A percentile compares a stretch with the other conserved stretches of the same genome.
These are phyloP conservation scores for Collichthys lucidus DNA, from an alignment of 2,113 vertebrate species.

Conservation along the genomic window DNA sequence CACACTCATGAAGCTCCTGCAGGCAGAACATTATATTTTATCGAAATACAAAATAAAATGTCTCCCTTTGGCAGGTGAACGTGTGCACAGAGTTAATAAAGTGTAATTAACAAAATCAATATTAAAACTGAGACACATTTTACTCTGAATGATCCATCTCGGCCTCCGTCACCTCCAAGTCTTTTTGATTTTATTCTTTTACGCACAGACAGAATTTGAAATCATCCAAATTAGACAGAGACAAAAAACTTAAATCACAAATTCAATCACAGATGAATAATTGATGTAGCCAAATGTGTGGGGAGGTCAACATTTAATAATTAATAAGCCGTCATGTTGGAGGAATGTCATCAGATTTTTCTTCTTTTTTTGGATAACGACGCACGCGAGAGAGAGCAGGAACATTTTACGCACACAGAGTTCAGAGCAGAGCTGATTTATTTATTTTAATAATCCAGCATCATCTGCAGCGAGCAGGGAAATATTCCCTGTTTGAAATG, in stretches of 20 bases:
- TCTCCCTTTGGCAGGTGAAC: neutral
- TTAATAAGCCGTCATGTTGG: conserved; percentile 71
- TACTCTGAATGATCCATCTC: neutral
- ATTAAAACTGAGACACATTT: neutral
- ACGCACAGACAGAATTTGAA: conserved; percentile 7
- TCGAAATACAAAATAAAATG: neutral
- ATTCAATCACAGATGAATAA: conserved; percentile 70
- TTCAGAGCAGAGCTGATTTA: neutral
- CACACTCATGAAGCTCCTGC: neutral
- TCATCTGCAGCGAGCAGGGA: neutral
- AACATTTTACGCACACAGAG: neutral
- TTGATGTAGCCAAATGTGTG: conserved; percentile 77
- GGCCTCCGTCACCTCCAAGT: conserved; percentile 16
- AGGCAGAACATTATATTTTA: neutral
- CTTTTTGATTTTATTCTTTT: too few species aligned
- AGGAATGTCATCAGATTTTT: conserved; percentile 73
- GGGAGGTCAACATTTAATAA: conserved; percentile 75
- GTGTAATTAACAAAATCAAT: neutral
- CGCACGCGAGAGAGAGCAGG: conserved; percentile 16
- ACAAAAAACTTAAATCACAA: conserved; percentile 53
- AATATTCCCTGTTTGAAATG: neutral
- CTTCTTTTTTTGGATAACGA: conserved; percentile 40
- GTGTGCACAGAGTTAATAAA: neutral
- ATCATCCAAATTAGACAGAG: conserved; percentile 52
- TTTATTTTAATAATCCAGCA: neutral